These are phyloP conservation scores for Sipha flava DNA, from an alignment of 1,140 invertebrate species.

Conservation along the genomic window DNA sequence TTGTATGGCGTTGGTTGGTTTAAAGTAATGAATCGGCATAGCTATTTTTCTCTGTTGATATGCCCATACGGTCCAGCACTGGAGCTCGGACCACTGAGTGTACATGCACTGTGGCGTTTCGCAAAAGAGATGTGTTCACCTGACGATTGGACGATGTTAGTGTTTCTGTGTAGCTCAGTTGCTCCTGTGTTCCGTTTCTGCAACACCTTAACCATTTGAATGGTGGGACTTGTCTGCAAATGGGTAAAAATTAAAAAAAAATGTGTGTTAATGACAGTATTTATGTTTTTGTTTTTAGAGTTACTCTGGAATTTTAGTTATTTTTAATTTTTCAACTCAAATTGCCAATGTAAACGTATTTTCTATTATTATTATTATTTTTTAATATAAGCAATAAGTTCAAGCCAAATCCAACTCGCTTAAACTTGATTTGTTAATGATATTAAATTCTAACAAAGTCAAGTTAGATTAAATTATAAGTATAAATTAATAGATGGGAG, in stretches of 20 bases:
- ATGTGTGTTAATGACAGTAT: background rate
- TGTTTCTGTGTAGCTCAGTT: slow-evolving; percentile 33
- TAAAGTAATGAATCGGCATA: slow-evolving; percentile 23
- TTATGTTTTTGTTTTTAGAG: no score
- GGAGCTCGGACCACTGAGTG: slow-evolving; percentile 28
- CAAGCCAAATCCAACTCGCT: no score
- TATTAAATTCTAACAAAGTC: no score
- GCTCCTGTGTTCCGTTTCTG: slow-evolving; percentile 23
- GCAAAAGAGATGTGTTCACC: slow-evolving; percentile 22
- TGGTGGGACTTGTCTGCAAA: slow-evolving; percentile 33
- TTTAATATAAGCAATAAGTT: no score
- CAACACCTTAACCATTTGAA: slow-evolving; percentile 33
- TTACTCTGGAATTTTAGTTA: no score
- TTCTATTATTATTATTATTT: no score
- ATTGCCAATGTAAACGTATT: no score
- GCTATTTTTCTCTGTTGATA: slow-evolving; percentile 16
- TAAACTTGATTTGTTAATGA: no score
- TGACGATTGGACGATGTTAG: slow-evolving; percentile 33
- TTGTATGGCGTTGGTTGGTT: background rate
- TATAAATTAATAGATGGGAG: no score
- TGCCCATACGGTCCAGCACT: slow-evolving; percentile 3
- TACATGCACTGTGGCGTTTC: slow-evolving; percentile 17
- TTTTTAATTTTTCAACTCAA: no score
- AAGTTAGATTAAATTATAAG: no score
- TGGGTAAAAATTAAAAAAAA: background rate